Conservation (phyloP, 2,113 vertebrate species). For the Oriolus oriolus region DNA sequence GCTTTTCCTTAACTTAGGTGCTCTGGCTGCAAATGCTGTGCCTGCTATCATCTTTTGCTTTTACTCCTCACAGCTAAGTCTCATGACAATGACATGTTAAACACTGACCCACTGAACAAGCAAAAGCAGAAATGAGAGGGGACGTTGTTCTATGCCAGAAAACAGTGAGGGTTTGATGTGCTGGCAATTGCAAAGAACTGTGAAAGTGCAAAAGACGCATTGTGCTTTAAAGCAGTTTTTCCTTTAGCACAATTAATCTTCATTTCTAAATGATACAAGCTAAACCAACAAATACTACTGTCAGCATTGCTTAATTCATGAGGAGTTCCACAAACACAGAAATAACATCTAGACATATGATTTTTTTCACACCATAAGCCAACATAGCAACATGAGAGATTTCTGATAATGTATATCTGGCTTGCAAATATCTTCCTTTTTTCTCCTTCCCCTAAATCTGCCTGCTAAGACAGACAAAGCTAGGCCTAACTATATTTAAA, state of each 20-base stretch:
- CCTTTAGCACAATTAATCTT: not conserved
- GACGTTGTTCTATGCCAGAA: accelerated
- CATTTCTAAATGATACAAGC: not conserved
- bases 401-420: not conserved
- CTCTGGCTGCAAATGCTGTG: not conserved
- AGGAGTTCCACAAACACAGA: not conserved
- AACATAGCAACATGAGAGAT: not conserved
- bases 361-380: not conserved
- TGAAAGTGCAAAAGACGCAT: not conserved
- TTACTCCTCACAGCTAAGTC: not conserved
- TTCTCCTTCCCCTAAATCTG: not conserved
- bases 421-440: not conserved
- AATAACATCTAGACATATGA: not conserved
- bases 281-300: not conserved
- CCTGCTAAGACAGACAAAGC: not conserved
- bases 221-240: not conserved
- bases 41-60: not conserved
- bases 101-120: not conserved
- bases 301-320: not conserved
- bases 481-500: not conserved
- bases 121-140: not conserved
- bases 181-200: not conserved
- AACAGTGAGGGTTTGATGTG: not conserved
- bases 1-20: not conserved
- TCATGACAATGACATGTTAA: not conserved